These are phyloP conservation scores for Octodonta nipae DNA, from an alignment of 2,888 invertebrate species.

Conservation along the genomic window DNA sequence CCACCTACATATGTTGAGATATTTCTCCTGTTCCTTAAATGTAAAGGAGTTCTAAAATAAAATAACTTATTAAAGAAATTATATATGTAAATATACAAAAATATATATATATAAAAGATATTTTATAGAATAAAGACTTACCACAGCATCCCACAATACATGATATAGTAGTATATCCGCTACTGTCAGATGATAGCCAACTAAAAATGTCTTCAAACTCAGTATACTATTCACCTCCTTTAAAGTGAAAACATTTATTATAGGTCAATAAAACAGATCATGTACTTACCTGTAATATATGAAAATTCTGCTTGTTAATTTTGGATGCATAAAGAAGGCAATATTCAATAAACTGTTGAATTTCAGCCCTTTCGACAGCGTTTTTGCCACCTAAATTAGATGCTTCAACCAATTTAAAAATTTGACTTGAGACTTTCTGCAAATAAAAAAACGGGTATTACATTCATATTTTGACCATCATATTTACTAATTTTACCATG, in stretches of 20 bases:
- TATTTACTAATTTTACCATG: no score
- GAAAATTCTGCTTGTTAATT: constrained; percentile 13
- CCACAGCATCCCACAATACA: constrained; percentile 51
- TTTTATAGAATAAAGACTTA: constrained; percentile 32
- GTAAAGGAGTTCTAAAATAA: constrained; percentile 48
- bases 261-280: neutral
- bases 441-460: no score
- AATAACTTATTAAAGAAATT: constrained; percentile 13
- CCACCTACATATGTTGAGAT: constrained; percentile 62
- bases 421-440: constrained; percentile 22
- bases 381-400: constrained; percentile 16
- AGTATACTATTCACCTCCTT: constrained; percentile 45
- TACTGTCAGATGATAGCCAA: constrained; percentile 44
- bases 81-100: no score
- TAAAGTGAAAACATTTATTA: constrained; percentile 16
- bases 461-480: no score
- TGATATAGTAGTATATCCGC: constrained; percentile 60
- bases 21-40: constrained; percentile 52
- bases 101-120: no score
- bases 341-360: constrained; percentile 33
- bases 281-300: constrained; percentile 23
- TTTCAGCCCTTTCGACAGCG: constrained; percentile 23
- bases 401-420: no score
- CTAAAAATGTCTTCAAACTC: constrained; percentile 42
- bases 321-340: constrained; percentile 23